phyloP scores from a whole-genome alignment of 2,113 vertebrate genomes.

The Aramus guarauna region DNA sequence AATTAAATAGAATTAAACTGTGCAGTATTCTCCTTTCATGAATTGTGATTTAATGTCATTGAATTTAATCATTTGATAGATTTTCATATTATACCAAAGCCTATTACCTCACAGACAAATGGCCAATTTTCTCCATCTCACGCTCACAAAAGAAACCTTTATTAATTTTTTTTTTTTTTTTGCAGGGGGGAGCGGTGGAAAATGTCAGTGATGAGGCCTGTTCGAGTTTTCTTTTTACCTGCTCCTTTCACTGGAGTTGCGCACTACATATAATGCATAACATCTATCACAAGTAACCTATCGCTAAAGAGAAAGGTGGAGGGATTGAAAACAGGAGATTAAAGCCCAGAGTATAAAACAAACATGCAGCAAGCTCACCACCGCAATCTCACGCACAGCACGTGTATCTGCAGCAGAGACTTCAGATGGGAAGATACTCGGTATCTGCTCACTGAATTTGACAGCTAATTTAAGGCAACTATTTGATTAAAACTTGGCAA shows the following conservation, averaged over 20 bases:
- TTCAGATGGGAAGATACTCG: neutral
- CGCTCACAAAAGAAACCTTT: conserved; percentile 51
- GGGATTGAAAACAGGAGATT: neutral
- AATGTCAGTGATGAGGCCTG: neutral
- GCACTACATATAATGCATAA: neutral
- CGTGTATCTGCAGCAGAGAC: neutral
- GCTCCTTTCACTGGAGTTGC: neutral
- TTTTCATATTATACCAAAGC: conserved; percentile 64
- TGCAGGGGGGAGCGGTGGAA: neutral
- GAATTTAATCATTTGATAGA: conserved; percentile 72
- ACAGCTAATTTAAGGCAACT: neutral
- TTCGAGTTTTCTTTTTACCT: neutral
- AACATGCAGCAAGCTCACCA: neutral
- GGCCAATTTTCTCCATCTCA: conserved; percentile 69
- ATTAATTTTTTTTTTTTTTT: neutral
- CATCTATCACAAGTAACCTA: neutral
- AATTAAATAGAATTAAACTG: conserved; percentile 79
- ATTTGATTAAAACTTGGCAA: neutral
- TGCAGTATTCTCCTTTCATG: conserved; percentile 60
- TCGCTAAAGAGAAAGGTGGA: neutral
- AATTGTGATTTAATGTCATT: conserved; percentile 62
- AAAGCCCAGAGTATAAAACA: neutral
- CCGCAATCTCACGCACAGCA: neutral
- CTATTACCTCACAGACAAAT: conserved; percentile 75
- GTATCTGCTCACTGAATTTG: neutral